Evolutionary conservation across 1,140 invertebrate species (phyloP), one percentile per base, ranked within the genome.

Genomic region (Leptopilina clavipes): DNA sequence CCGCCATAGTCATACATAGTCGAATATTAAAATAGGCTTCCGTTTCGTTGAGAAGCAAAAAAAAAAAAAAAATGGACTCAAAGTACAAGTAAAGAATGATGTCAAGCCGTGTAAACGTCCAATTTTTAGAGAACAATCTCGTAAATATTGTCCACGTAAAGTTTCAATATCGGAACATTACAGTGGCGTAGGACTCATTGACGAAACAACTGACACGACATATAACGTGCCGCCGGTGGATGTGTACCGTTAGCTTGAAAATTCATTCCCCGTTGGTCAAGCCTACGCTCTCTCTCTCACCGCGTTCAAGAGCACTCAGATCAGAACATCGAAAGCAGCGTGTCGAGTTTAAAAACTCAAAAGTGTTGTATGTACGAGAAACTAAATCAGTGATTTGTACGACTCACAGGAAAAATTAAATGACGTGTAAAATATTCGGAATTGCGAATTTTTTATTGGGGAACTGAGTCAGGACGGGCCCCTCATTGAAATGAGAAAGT

Each of bases 401-500:
- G n/a, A 17, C 17, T 52, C 48, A 52, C 48, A 7, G 25, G n/a
- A 31, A 31, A 40, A 40, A 52, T 52, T 17, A n/a, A 7, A 52
- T 52, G 48, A 52, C 48, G 48, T 52, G 48, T 52, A n/a, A n/a
- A 17, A 12, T 31, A n/a, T 48, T 48, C 0, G 14, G 12, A 14
- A 44, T 9, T 44, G 43, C 12, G 10, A 48, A 14, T n/a, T 14
- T 48, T 14, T 11, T 48, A 14, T 48, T 5, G n/a, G 48, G 48
- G 25, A 31, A 52, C 8, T 12, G 48, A 52, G 48, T 52, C n/a
- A 52, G 48, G 48, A 52, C 48, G 48, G 48, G 48, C 48, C n/a
- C 25, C 48, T 52, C 79, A 81, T 85, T 85, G 84, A 86, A 86
- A 86, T 86, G 85, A 85, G 85, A 86, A 86, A 86, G 85, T 86